These are phyloP conservation scores for Nysson spinosus DNA, from an alignment of 2,888 invertebrate species.

Conservation along the genomic window DNA sequence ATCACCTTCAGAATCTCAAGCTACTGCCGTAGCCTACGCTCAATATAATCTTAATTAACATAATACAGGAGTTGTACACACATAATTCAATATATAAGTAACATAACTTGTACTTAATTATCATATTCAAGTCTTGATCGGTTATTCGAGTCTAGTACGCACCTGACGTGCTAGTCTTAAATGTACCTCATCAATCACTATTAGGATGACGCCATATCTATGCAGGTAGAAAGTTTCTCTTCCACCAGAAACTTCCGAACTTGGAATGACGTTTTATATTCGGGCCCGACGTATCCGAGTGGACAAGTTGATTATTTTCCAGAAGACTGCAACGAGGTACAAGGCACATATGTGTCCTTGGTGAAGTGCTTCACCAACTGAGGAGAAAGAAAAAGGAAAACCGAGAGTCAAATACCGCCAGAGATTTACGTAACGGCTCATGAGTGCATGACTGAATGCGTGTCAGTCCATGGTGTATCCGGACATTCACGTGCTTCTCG, in stretches of 20 bases:
- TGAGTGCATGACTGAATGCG: slow-evolving; percentile 61
- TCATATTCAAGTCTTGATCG: too few relatives aligned
- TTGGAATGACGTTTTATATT: background rate
- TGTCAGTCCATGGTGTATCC: slow-evolving; percentile 55
- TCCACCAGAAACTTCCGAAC: background rate
- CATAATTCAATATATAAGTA: too few relatives aligned
- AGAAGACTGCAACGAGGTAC: background rate
- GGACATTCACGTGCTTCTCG: slow-evolving; percentile 44
- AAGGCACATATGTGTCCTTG: background rate
- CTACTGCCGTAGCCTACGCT: too few relatives aligned
- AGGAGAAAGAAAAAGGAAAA: slow-evolving; percentile 26
- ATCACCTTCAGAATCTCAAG: too few relatives aligned
- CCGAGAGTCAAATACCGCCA: slow-evolving; percentile 25
- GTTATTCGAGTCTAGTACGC: too few relatives aligned
- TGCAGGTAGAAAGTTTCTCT: background rate
- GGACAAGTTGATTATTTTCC: slow-evolving; percentile 3
- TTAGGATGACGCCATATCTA: too few relatives aligned
- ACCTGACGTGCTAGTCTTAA: too few relatives aligned
- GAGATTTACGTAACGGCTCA: slow-evolving; percentile 66
- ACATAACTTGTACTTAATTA: too few relatives aligned
- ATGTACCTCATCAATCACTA: too few relatives aligned
- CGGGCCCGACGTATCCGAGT: background rate
- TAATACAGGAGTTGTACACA: too few relatives aligned
- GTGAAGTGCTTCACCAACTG: too few relatives aligned
- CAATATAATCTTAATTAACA: too few relatives aligned